These are phyloP conservation scores for Periophthalmus magnuspinnatus DNA, from an alignment of 2,797 vertebrate genomes.

Conservation along the genomic window DNA sequence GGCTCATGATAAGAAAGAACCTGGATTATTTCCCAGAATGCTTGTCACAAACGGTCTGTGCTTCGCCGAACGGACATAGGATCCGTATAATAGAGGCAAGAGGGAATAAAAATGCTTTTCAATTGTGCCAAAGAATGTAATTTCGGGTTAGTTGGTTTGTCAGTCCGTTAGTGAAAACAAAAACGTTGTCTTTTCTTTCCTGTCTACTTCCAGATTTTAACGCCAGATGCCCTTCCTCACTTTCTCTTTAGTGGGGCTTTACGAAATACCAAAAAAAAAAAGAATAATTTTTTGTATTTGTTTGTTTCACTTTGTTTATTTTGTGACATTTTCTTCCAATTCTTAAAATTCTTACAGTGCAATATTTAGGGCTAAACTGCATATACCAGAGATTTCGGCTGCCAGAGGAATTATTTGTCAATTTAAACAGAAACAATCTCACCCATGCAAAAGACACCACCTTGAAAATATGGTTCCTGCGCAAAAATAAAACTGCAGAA, in stretches of 20 bases:
- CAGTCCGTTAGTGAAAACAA: too few species aligned
- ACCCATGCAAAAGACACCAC: not conserved
- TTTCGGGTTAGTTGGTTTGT: too few species aligned
- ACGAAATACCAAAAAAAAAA: not conserved
- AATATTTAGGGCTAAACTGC: not conserved
- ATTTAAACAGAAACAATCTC: too few species aligned
- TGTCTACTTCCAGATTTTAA: not conserved
- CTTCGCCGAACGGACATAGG: slow-evolving; percentile 16
- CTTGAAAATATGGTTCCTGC: not conserved
- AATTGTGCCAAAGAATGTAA: not conserved
- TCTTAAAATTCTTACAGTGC: not conserved
- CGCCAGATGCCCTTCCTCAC: not conserved
- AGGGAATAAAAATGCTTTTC: slow-evolving; percentile 1
- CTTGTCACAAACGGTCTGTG: slow-evolving; percentile 17
- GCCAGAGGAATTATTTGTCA: not conserved
- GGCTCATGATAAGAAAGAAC: slow-evolving; percentile 43
- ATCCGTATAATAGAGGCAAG: slow-evolving; percentile 20
- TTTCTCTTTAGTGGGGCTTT: not conserved
- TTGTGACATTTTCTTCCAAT: not conserved
- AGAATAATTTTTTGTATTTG: too few species aligned
- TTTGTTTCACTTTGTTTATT: not conserved
- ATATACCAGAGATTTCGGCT: too few species aligned
- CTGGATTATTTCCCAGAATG: slow-evolving; percentile 55
- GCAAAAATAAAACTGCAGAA: not conserved
- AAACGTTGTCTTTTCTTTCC: not conserved